These are phyloP conservation scores for Pomacea maculata DNA, from an alignment of 1,140 invertebrate genomes.

Conservation along the genomic window DNA sequence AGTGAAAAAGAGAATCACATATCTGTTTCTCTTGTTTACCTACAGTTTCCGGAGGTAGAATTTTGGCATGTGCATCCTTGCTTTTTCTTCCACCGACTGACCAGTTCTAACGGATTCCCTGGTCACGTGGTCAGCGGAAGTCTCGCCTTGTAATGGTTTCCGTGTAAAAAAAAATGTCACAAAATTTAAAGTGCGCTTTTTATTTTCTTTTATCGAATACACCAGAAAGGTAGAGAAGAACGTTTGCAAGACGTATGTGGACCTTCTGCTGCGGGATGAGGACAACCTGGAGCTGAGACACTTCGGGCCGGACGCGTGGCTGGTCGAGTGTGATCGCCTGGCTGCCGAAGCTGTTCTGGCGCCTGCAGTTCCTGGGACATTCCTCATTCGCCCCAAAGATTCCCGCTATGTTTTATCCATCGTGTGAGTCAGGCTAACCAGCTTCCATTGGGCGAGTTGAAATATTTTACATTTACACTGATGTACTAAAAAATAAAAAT, in stretches of 20 bases:
- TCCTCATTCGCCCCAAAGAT: slow-evolving; percentile 77
- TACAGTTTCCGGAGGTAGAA: too few relatives aligned
- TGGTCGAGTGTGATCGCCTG: slow-evolving; percentile 77
- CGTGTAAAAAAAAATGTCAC: too few relatives aligned
- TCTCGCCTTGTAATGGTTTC: too few relatives aligned
- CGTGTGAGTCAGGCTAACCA: slow-evolving; percentile 67
- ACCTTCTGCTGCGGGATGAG: slow-evolving; percentile 10
- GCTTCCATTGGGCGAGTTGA: not conserved
- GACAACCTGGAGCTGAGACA: slow-evolving; percentile 63
- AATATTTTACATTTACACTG: not conserved
- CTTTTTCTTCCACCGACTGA: too few relatives aligned
- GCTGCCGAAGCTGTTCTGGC: slow-evolving; percentile 79
- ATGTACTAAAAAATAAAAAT: too few relatives aligned
- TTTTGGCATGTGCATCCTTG: too few relatives aligned
- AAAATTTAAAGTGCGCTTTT: not conserved
- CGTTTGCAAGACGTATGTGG: not conserved
- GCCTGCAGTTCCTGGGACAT: slow-evolving; percentile 83
- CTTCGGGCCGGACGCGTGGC: slow-evolving; percentile 76
- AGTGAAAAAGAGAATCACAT: too few relatives aligned
- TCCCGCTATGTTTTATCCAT: slow-evolving; percentile 86
- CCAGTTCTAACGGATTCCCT: too few relatives aligned
- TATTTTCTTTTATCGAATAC: not conserved
- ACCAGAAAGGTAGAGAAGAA: not conserved
- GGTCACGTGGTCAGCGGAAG: too few relatives aligned
- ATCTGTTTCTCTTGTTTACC: too few relatives aligned